Evolutionary conservation across 2,113 vertebrate genomes (phyloP), one percentile per base, ranked within the genome.

Genomic region (Elaphurus davidianus): DNA sequence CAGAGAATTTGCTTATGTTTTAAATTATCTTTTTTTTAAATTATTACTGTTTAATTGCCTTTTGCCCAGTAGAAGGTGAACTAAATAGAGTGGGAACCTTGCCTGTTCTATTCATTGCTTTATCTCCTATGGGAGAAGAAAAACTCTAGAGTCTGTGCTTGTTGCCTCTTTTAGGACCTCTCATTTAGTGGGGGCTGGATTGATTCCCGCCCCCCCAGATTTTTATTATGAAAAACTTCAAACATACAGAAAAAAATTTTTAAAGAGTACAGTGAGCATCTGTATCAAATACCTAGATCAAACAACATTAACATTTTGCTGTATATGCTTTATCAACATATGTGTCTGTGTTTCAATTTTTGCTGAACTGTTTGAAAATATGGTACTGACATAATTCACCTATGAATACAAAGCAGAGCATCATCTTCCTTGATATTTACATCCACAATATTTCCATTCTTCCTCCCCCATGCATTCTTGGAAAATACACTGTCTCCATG

Each of bases 171-270:
- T 76, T 90, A 21, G 17, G 30, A 64, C 13, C 16, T 71, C 25
- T 60, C 14, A 55, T 9, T 79, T 91, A 79, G 33, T 82, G 78
- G 91, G 36, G 9, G 7, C 27, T 83, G 88, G 64, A n/a, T 93
- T 33, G 33, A 76, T 47, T 40, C 40, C 40, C 5, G 40, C 52
- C n/a, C 2, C 0, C 11, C 17, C 23, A 55, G 21, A 28, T 85
- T 95, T 93, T 62, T 59, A 40, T 86, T 64, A 64, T 87, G 81
- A 90, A 87, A 91, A 45, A n/a, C 85, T 86, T 92, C 88, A 96
- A 60, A 92, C 64, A 47, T 57, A 57, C 6, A 86, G 79, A 86
- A 96, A 88, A 87, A 89, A 28, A 25, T 43, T 33, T 33, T 21
- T 78, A 5, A 55, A 64, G 6, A 86, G 67, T 87, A 55, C 23